Conservation (phyloP, 1,140 invertebrate species). For the Daktulosphaira vitifoliae region DNA sequence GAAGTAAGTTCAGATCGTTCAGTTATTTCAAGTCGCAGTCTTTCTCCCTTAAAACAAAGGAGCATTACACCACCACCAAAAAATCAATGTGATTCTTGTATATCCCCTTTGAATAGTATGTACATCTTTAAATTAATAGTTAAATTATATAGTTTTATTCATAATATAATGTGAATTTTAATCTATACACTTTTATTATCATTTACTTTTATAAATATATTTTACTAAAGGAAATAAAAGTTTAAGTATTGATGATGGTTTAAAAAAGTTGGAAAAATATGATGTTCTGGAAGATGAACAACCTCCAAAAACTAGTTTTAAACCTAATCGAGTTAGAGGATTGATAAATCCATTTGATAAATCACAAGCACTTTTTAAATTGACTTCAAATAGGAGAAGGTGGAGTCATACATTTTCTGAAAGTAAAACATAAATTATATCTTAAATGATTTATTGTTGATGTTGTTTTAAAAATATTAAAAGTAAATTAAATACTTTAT, state of each 20-base stretch:
- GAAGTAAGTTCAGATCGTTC: conserved; percentile 13
- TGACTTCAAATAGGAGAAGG: conserved; percentile 88
- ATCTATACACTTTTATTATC: not conserved
- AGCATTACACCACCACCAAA: conserved; percentile 22
- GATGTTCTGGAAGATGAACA: not conserved
- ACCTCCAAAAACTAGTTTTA: conserved; percentile 34
- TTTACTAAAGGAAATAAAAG: conserved; percentile 23
- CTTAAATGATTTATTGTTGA: not conserved
- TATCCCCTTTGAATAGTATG: conserved; percentile 4
- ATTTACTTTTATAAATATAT: not conserved
- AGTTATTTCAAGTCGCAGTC: not conserved
- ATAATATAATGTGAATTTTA: not conserved
- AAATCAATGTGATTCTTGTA: not conserved
- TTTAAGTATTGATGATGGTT: conserved; percentile 7
- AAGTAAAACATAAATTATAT: conserved; percentile 48
- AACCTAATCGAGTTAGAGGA: conserved; percentile 54
- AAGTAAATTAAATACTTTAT: too few species aligned
- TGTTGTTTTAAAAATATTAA: too few species aligned
- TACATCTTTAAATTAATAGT: not conserved
- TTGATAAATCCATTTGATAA: conserved; percentile 96
- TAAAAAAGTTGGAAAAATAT: conserved; percentile 4
- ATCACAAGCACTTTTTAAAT: conserved; percentile 89
- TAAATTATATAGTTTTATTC: too few species aligned
- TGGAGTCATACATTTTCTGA: conserved; percentile 99
- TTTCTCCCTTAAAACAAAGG: conserved; percentile 20